Percentiles rank a stretch among this genome's conserved stretches.
These are phyloP conservation scores for Flabesymbios commensalis DNA, from an alignment of 2,888 invertebrate species.

Conservation along the genomic window DNA sequence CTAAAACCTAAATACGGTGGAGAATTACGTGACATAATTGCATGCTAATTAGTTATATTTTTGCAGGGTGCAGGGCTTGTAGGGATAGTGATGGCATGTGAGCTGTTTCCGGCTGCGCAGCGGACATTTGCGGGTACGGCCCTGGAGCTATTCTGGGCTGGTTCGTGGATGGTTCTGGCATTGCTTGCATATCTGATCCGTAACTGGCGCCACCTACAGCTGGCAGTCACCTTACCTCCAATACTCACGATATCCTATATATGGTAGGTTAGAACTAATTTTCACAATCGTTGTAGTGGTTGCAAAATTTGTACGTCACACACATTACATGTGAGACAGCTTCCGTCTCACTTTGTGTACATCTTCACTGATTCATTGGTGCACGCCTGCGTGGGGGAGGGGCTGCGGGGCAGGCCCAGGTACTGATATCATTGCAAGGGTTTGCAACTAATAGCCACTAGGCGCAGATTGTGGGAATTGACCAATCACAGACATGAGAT, in stretches of 20 bases:
- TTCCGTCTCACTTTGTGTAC: too few relatives aligned
- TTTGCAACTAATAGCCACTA: too few relatives aligned
- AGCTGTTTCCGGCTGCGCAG: slow-evolving; percentile 32
- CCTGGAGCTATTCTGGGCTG: slow-evolving; percentile 31
- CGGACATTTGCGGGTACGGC: slow-evolving; percentile 32
- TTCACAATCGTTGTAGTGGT: background rate
- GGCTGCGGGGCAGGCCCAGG: too few relatives aligned
- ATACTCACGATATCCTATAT: slow-evolving; percentile 25
- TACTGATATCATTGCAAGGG: too few relatives aligned
- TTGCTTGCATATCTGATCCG: slow-evolving; percentile 30
- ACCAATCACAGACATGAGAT: too few relatives aligned
- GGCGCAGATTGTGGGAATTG: too few relatives aligned
- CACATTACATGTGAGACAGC: background rate
- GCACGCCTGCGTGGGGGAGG: too few relatives aligned
- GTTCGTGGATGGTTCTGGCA: slow-evolving; percentile 24
- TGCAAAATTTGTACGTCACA: background rate
- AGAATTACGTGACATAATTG: background rate
- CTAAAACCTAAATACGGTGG: too few relatives aligned
- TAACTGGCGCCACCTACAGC: slow-evolving; percentile 31
- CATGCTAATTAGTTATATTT: background rate
- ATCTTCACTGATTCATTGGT: too few relatives aligned
- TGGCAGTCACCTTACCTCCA: slow-evolving; percentile 22
- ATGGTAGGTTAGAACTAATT: slow-evolving; percentile 11
- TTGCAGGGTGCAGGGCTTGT: slow-evolving; percentile 31
- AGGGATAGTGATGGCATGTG: slow-evolving; percentile 34